A percentile compares a stretch with the other conserved stretches of the same genome.
Conservation (phyloP, 2,888 invertebrate species). For the Loripinus fragilis region DNA sequence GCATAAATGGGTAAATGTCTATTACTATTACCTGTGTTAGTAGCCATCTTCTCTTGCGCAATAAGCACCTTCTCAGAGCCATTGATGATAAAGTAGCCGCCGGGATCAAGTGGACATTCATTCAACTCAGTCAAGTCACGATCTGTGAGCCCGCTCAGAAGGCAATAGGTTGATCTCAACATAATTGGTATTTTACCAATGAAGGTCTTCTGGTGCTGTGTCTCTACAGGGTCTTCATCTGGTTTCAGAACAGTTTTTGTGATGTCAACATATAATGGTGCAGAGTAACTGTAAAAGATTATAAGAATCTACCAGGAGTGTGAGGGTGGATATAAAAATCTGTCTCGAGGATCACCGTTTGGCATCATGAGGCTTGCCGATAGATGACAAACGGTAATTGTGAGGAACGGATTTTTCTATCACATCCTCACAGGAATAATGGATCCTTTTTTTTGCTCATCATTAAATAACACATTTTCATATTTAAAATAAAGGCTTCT, state of each 20-base stretch:
- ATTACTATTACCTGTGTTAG: constrained; percentile 91
- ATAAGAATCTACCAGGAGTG: too few species aligned
- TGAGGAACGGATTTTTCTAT: too few species aligned
- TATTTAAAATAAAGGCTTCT: too few species aligned
- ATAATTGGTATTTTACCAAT: constrained; percentile 98
- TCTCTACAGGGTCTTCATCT: constrained; percentile 91
- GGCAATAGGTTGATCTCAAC: constrained; percentile 98
- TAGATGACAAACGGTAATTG: too few species aligned
- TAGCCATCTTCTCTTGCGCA: constrained; percentile 99
- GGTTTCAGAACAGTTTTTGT: constrained; percentile 97
- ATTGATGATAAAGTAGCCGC: constrained; percentile 99
- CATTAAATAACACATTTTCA: too few species aligned
- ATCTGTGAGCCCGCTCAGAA: constrained; percentile 96
- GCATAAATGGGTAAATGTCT: too few species aligned
- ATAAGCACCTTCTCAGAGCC: constrained; percentile 99
- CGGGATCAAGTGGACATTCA: constrained; percentile 99
- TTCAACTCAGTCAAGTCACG: constrained; percentile 99
- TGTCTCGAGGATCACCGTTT: too few species aligned
- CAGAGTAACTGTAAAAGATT: constrained; percentile 91
- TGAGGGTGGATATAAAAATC: too few species aligned
- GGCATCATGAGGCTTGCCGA: too few species aligned
- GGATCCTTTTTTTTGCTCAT: too few species aligned
- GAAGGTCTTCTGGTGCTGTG: constrained; percentile 89
- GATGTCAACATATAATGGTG: constrained; percentile 99
- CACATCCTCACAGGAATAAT: too few species aligned